A percentile compares a stretch with the other conserved stretches of the same genome.
Evolutionary conservation across 1,140 invertebrate species (phyloP).

Genomic region (Lysiphlebus fabarum): DNA sequence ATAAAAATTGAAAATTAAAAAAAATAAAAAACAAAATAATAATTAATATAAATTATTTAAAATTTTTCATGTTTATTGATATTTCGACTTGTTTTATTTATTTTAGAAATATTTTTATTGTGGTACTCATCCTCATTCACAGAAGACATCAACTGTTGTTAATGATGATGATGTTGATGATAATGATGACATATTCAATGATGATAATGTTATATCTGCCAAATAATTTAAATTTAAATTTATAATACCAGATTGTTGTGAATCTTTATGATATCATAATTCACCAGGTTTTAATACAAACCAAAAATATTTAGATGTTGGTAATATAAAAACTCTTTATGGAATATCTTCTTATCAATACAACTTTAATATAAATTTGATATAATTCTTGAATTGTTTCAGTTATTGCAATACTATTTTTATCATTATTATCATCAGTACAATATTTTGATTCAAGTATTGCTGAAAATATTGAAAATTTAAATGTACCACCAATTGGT

Average conservation of each 20-base stretch:
- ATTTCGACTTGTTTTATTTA: too few relatives aligned
- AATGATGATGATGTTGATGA: constrained; percentile 57
- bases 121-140: too few relatives aligned
- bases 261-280: constrained; percentile 70
- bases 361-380: constrained; percentile 73
- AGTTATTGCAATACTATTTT: constrained; percentile 62
- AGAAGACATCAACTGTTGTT: too few relatives aligned
- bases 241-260: constrained; percentile 68
- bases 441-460: constrained; percentile 70
- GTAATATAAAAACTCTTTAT: constrained; percentile 71
- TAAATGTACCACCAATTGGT: constrained; percentile 59
- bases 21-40: too few relatives aligned
- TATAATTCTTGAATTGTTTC: constrained; percentile 74
- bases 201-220: too few relatives aligned
- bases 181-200: too few relatives aligned
- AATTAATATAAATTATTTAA: too few relatives aligned
- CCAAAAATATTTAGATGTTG: constrained; percentile 75
- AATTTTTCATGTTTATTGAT: too few relatives aligned
- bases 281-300: constrained; percentile 73
- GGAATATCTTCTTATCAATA: constrained; percentile 75
- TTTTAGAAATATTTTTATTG: too few relatives aligned
- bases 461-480: constrained; percentile 68
- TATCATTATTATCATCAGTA: constrained; percentile 55
- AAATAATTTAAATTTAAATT: constrained; percentile 63
- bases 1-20: too few relatives aligned